These are phyloP conservation scores for Mastomys coucha DNA, from an alignment of 2,113 vertebrate genomes.

Conservation along the genomic window DNA sequence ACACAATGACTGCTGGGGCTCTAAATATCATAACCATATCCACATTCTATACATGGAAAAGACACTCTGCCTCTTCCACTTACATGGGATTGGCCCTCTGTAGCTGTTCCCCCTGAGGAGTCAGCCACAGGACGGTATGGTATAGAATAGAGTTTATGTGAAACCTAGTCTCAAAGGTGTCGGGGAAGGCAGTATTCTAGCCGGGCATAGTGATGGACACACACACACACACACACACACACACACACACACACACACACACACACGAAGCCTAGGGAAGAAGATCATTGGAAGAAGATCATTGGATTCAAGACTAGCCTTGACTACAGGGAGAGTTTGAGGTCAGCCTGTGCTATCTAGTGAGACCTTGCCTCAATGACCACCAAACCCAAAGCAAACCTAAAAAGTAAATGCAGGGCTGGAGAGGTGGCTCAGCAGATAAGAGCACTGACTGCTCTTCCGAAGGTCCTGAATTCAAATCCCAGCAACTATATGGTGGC, in stretches of 20 bases:
- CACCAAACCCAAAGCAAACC: neutral
- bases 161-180: neutral
- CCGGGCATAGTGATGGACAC: neutral
- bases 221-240: neutral
- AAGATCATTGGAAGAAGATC: neutral
- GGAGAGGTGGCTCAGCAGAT: too few relatives aligned
- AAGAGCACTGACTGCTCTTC: too few relatives aligned
- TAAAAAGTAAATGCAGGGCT: neutral
- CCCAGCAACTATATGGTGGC: too few relatives aligned
- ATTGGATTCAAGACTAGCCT: neutral
- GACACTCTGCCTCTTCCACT: neutral
- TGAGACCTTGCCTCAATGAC: neutral
- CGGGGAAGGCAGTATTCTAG: neutral
- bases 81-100: neutral
- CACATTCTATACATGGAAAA: neutral
- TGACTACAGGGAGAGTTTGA: neutral
- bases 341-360: neutral
- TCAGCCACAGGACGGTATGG: too few relatives aligned
- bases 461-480: too few relatives aligned
- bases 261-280: neutral
- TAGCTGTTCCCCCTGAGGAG: neutral
- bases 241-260: neutral
- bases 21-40: neutral
- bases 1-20: neutral
- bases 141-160: too few relatives aligned